Evolutionary conservation across 1,140 invertebrate species (phyloP), one percentile per base, ranked within the genome.

Genomic region (Charaxes varanes): DNA sequence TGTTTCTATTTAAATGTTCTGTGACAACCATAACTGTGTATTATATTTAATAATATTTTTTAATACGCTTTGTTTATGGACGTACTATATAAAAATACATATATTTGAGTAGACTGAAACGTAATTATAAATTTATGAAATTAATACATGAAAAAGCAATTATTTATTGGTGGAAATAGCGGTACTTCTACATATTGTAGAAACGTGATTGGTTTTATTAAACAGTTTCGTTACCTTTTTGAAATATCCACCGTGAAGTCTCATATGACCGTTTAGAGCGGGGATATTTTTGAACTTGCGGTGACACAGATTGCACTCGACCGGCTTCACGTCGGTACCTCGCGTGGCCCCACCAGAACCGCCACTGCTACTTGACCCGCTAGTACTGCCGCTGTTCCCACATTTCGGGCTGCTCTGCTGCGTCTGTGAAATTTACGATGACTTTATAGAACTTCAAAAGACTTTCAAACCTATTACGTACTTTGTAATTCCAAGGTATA

Each of bases 261-360:
- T 87, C 96, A 98, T 98, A 70, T 99, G 96, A 7, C 97, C 96
- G 85, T 98, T 99, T 16, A 98, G 88, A 8, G 96, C 97, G 4
- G 96, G 95, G 74, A 97, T 93, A 80, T 98, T 99, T 86, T 98
- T 98, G 84, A 98, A 98, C 78, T 95, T 93, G 31, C 95, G 88
- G 77, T 96, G 93, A 74, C 97, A 98, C 21, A 98, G 88, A 82
- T 94, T 95, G 79, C 97, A 98, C 76, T 96, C 94, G 12, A 97
- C 95, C 13, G 94, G 94, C 69, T 94, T 94, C 16, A 59, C 52
- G n/a, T 79, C 78, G 7, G 47, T 54, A 1, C 55, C 15, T 1
- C 65, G 58, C 5, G 45, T 34, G 4, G 41, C 27, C 6, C 44
- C 55, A 4, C 50, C 46, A 17, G 36, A 43, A 4, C 34, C 44